These are phyloP conservation scores for Aldabrachelys gigantea DNA, from an alignment of 2,113 vertebrate species.

Conservation along the genomic window DNA sequence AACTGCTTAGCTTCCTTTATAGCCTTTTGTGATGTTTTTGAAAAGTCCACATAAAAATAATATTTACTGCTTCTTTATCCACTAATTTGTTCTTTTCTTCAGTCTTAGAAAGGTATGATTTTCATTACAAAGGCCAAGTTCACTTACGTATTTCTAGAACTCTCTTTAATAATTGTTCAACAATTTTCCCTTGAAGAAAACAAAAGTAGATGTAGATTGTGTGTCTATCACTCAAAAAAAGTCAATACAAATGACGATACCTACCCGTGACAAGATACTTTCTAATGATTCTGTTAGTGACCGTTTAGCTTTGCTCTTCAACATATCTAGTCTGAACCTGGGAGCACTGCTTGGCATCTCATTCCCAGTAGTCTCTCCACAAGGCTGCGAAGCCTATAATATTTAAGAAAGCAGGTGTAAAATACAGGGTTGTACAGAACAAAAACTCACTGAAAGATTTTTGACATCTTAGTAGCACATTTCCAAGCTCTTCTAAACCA, in stretches of 20 bases:
- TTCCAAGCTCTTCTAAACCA: neutral
- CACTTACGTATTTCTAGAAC: neutral
- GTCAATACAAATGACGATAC: slow-evolving; percentile 21
- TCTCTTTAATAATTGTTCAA: neutral
- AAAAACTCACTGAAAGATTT: neutral
- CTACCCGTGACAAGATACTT: slow-evolving; percentile 85
- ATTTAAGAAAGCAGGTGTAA: neutral
- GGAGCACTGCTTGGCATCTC: slow-evolving; percentile 83
- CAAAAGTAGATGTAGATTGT: neutral
- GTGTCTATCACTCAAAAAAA: neutral
- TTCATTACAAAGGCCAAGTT: neutral
- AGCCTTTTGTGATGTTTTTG: neutral
- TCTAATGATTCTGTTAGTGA: slow-evolving; percentile 95
- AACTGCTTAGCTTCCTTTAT: fast-evolving
- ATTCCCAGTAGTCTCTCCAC: slow-evolving; percentile 74
- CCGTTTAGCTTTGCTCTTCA: slow-evolving; percentile 92
- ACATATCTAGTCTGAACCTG: slow-evolving; percentile 88
- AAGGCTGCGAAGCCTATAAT: slow-evolving; percentile 63
- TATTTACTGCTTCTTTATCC: neutral
- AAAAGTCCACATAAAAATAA: neutral
- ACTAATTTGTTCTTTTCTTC: neutral
- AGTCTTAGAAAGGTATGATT: neutral
- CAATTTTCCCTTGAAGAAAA: neutral
- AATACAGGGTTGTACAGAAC: neutral
- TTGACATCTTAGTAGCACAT: neutral